Evolutionary conservation across 2,797 vertebrate species (phyloP).

Genomic region (Luscinia megarhynchos): DNA sequence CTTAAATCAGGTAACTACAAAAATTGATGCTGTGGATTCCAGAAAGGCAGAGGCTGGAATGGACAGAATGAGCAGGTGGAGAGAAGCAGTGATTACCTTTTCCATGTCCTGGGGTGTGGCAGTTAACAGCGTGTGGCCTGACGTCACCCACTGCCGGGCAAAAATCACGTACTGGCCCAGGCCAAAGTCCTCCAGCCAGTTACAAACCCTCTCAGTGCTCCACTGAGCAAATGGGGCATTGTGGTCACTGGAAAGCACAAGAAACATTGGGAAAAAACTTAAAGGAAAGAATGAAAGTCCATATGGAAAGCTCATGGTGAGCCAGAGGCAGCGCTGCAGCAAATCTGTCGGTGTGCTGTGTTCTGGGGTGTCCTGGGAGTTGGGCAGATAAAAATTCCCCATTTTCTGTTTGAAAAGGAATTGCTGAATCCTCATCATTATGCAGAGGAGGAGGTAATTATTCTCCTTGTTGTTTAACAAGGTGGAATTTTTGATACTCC

Average conservation of each 20-base stretch:
- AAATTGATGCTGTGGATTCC: not conserved
- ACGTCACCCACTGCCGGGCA: constrained; percentile 93
- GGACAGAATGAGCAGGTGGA: not conserved
- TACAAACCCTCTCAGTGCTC: constrained; percentile 93
- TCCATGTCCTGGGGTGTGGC: constrained; percentile 95
- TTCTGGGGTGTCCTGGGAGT: not conserved
- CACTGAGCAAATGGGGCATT: constrained; percentile 93
- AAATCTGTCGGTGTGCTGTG: fast-evolving
- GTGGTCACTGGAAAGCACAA: constrained; percentile 79
- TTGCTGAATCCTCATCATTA: not conserved
- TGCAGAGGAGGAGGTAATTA: not conserved
- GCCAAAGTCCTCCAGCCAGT: constrained; percentile 95
- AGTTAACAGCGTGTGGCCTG: constrained; percentile 90
- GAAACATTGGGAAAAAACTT: not conserved
- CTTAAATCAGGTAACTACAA: not conserved
- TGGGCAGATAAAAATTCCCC: not conserved
- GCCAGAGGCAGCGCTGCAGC: not conserved
- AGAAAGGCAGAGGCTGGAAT: not conserved
- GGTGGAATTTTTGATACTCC: not conserved
- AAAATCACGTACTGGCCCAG: constrained; percentile 93
- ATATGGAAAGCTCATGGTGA: fast-evolving
- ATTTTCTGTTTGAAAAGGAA: not conserved
- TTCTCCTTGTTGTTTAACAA: not conserved
- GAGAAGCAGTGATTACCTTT: constrained; percentile 84
- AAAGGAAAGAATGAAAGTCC: not conserved